Base-by-base conservation (phyloP, 2,888 invertebrate species). In the Sphaerophoria taeniata region DNA sequence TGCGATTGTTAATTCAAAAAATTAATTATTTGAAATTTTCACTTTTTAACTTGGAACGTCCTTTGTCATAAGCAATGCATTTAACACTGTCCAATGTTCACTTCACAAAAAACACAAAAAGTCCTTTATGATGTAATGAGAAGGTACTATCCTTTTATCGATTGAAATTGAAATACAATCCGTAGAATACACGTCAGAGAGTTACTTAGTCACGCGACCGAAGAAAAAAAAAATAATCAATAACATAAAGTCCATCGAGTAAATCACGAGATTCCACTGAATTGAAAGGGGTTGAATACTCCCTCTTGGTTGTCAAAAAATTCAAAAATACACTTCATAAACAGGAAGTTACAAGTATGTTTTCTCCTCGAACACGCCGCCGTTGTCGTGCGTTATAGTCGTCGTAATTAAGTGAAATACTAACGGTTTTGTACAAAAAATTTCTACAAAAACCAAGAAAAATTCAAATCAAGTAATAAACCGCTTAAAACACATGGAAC, bases 131-230 rank as follows among this genome's bases (percentile, higher is more conserved):
- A 53, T 70, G 43, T 24, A 65, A 58, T 65, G 71, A 24, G 24
- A 24, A 24, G 24, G 24, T 24, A 24, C 24, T 77, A 74, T 79
- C 79, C 70, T 56, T 39, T 45, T 82, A 34, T 67, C 7, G 60
- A 60, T 75, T 34, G 43, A 39, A 36, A 11, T 39, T 60, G 60
- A 60, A 49, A 43, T 63, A 33, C 31, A 56, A 31, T 12, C 9
- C 2, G 9, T 63, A 33, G 47, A 74, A 60, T 65, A 49, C 78
- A 83, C 83, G 83, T 71, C 78, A 79, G 78, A 51, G 36, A 55
- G 72, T 24, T 24, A 24, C 24, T 24, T 7, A 80, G 65, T 83
- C 83, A 83, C 78, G 83, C 83, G 78, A 83, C 53, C 70, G 58
- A 51, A 33, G 9, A 33, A 16, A 12, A 43, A 39, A 55, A 61